A percentile compares a stretch with the other conserved stretches of the same genome.
Conservation (phyloP, 2,113 vertebrate species). For the Nycticorax nycticorax region DNA sequence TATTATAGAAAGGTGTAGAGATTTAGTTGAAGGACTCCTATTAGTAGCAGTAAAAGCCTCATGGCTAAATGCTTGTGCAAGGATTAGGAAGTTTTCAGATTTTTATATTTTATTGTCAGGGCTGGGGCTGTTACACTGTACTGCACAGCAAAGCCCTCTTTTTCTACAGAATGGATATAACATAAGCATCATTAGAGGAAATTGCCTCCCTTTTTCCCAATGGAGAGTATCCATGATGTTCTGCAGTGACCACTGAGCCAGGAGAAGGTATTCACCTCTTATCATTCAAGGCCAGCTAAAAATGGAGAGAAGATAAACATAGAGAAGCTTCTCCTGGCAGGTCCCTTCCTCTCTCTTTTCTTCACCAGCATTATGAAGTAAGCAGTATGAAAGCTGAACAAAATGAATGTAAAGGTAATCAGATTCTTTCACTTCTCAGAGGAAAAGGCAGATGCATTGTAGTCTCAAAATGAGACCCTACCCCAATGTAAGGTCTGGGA, state of each 20-base stretch:
- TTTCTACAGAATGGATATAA: background rate
- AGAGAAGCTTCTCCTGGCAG: background rate
- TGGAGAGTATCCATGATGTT: background rate
- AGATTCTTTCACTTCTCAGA: background rate
- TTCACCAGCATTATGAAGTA: background rate
- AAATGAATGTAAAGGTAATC: background rate
- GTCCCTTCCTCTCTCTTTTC: background rate
- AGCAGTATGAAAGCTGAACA: background rate
- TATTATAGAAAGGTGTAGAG: constrained; percentile 43
- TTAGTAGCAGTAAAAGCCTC: constrained; percentile 49
- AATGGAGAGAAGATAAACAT: background rate
- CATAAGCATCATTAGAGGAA: background rate
- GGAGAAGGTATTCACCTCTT: background rate
- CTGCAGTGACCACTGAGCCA: background rate
- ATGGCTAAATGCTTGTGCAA: constrained; percentile 33
- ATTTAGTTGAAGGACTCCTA: constrained; percentile 31
- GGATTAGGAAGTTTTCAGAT: constrained; percentile 38
- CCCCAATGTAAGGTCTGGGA: background rate
- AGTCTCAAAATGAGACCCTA: background rate
- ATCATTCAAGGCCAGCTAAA: background rate
- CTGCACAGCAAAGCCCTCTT: background rate
- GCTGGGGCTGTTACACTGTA: background rate
- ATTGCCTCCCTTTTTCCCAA: background rate
- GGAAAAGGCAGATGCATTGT: background rate
- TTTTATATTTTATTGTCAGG: constrained; percentile 22